Evolutionary conservation across 2,888 invertebrate species (phyloP).

Genomic region (Griposia aprilina): DNA sequence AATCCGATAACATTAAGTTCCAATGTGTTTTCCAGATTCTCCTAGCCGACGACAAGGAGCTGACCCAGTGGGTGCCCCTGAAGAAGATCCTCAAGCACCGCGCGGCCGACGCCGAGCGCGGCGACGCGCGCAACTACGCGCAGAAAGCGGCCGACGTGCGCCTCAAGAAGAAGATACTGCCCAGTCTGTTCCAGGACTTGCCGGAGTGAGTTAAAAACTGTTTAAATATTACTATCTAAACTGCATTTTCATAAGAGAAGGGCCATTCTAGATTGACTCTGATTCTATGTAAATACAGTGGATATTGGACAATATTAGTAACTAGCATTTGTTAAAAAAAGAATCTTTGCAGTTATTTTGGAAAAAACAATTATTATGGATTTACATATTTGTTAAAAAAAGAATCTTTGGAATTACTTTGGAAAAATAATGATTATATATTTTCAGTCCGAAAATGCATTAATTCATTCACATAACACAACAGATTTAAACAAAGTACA

Average conservation of each 20-base stretch:
- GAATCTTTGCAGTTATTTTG: no score
- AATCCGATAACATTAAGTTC: not conserved
- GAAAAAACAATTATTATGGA: no score
- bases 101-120: slow-evolving; percentile 94
- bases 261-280: not conserved
- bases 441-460: no score
- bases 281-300: not conserved
- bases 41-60: slow-evolving; percentile 96
- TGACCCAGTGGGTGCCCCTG: slow-evolving; percentile 98
- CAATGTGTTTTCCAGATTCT: slow-evolving; percentile 92
- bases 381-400: not conserved
- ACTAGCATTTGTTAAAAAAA: not conserved
- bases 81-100: slow-evolving; percentile 96
- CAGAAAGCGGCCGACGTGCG: slow-evolving; percentile 93
- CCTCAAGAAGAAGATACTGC: slow-evolving; percentile 94
- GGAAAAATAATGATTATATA: no score
- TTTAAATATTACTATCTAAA: not conserved
- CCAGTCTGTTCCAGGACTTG: slow-evolving; percentile 92
- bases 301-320: not conserved
- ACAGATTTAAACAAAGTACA: no score
- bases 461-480: no score
- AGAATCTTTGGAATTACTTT: no score
- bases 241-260: not conserved
- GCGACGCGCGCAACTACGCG: slow-evolving; percentile 94
- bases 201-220: slow-evolving; percentile 76